Base-by-base conservation (phyloP, 2,113 vertebrate species). In the Apteryx owenii region DNA sequence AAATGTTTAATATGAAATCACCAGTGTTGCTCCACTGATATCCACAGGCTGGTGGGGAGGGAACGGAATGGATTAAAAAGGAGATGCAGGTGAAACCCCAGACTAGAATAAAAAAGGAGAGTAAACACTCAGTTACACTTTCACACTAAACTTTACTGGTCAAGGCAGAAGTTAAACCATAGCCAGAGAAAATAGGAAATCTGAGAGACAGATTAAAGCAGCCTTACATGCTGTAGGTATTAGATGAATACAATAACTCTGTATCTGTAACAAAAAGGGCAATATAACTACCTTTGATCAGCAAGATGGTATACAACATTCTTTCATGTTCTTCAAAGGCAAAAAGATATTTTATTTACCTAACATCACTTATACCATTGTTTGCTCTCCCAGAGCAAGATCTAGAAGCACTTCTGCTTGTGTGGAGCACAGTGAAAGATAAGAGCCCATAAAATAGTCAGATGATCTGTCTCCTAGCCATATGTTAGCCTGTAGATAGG, bases 381-480 rank as follows among this genome's bases (percentile, higher is more conserved):
- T 81, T 93, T 83, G 18, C 28, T 69, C 38, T 60, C n/a, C 46
- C 68, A 81, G 64, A 66, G 26, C 40, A 94, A 58, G 68, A 71
- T 68, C 81, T 31, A 50, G 50, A 83, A 66, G 20, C 60, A 38
- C 54, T 78, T 94, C 68, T 85, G 26, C 38, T 81, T 85, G 36
- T 88, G 51, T 68, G 50, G 50, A 88, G 64, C 33, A 33, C 42
- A 36, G 66, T 51, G 85, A 84, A 90, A 87, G 86, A 69, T 70
- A 94, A 91, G 75, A 91, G 23, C 21, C n/a, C 50, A 38, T 92
- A 92, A 95, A 97, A 50, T 26, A 73, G 91, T 71, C 75, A 89
- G 81, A 90, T 69, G 85, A 89, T 75, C 88, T 3, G 4, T 60
- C n/a, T 81, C 51, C 31, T 16, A 64, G 71, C 81, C 81, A 51